These are phyloP conservation scores for Leucophenga montana DNA, from an alignment of 2,888 invertebrate genomes.

Conservation along the genomic window DNA sequence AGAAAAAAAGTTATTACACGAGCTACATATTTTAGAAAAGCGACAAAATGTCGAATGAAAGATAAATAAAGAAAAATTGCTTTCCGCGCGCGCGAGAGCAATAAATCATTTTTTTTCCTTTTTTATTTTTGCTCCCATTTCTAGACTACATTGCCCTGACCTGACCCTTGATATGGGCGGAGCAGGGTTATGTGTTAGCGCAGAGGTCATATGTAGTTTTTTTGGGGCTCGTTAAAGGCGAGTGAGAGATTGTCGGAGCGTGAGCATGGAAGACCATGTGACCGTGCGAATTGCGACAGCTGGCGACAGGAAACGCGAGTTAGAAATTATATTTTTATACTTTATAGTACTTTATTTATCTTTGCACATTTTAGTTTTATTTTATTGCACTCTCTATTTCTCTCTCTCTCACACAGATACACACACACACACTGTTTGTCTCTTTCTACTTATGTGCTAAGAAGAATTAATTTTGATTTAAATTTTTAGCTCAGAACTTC, in stretches of 20 bases:
- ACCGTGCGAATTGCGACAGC: conserved; percentile 56
- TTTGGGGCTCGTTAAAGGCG: background rate
- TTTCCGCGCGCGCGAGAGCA: conserved; percentile 34
- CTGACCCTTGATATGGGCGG: background rate
- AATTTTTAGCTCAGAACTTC: background rate
- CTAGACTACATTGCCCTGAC: background rate
- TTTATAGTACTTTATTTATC: conserved; percentile 20
- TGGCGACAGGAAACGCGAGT: conserved; percentile 46
- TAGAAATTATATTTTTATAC: conserved; percentile 49
- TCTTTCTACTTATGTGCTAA: conserved; percentile 45
- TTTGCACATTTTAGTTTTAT: conserved; percentile 2
- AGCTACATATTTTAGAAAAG: conserved; percentile 57
- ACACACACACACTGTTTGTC: conserved; percentile 42
- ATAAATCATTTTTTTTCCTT: conserved; percentile 27
- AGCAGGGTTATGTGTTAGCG: conserved; percentile 2
- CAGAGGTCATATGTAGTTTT: background rate
- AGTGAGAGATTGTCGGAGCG: background rate
- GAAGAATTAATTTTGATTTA: conserved; percentile 50
- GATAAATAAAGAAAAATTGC: conserved; percentile 56
- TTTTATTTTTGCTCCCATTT: background rate
- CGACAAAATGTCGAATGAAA: conserved; percentile 66
- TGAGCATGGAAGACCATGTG: background rate
- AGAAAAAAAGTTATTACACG: conserved; percentile 47
- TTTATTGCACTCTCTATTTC: background rate
- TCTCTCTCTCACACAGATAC: conserved; percentile 18